Conservation (phyloP, 2,888 invertebrate genomes). For the Drosophila meridiana region DNA sequence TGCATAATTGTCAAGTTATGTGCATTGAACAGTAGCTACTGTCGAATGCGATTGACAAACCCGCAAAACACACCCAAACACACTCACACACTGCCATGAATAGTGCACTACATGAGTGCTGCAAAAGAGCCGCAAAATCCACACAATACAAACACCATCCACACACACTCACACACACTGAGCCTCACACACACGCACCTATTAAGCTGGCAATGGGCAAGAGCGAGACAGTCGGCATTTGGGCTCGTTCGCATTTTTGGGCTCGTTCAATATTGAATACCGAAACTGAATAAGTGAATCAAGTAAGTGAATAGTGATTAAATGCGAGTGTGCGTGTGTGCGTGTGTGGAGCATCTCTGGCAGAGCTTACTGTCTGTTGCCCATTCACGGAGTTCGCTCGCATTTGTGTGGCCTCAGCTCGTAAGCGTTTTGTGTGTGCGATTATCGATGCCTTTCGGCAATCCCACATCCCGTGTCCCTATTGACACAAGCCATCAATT, state of each 20-base stretch:
- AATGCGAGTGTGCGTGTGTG: slow-evolving; percentile 44
- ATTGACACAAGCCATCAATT: slow-evolving; percentile 32
- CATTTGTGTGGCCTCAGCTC: slow-evolving; percentile 28
- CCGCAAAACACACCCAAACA: slow-evolving; percentile 33
- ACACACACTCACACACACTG: slow-evolving; percentile 2
- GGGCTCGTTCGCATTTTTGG: slow-evolving; percentile 52
- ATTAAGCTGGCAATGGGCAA: slow-evolving; percentile 11
- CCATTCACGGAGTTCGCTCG: slow-evolving; percentile 18
- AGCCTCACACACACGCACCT: neutral
- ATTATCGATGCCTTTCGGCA: slow-evolving; percentile 44
- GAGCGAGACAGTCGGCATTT: slow-evolving; percentile 5
- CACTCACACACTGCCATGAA: slow-evolving; percentile 6
- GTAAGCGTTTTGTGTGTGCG: slow-evolving; percentile 32
- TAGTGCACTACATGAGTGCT: slow-evolving; percentile 14
- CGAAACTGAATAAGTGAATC: slow-evolving; percentile 73
- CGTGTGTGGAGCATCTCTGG: slow-evolving; percentile 7
- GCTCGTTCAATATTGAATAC: slow-evolving; percentile 38
- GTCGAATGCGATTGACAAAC: slow-evolving; percentile 59
- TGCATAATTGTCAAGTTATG: slow-evolving; percentile 69
- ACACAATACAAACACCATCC: slow-evolving; percentile 70
- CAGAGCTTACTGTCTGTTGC: neutral
- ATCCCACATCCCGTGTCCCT: slow-evolving; percentile 26
- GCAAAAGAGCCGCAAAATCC: slow-evolving; percentile 69
- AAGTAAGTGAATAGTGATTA: slow-evolving; percentile 75
- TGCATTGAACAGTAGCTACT: slow-evolving; percentile 35